Base-by-base conservation (phyloP, 2,797 vertebrate species). In the Pseudochaenichthys georgianus region DNA sequence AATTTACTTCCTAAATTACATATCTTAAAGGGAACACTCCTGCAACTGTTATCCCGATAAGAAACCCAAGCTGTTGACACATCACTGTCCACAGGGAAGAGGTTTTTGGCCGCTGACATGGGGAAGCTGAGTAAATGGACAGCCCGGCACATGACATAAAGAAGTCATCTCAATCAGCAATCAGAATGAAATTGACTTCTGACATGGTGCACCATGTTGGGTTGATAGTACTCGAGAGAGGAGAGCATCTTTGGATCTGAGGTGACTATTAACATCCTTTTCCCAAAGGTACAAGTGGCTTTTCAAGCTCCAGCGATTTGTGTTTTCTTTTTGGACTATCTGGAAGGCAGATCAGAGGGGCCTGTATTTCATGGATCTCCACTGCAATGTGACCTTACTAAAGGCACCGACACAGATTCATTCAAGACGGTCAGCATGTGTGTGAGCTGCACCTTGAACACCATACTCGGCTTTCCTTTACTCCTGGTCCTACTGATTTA, bases 381-480 rank as follows among this genome's bases (percentile, higher is more conserved):
- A 7, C n/a, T 86, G 86, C 64, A 89, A 85, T 13, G 17, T 59
- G 54, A 81, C 87, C 0, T 15, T 3, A 5, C 43, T 85, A 0
- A 70, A 52, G 70, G 65, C 45, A 55, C 42, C 70, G 74, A 57
- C 79, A 50, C 65, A 75, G 67, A 83, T 86, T 3, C 73, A 75
- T 73, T 74, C 82, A 78, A 75, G 54, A 63, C 78, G 70, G 60
- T 71, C 71, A 70, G 52, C 46, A 61, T 73, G 62, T 80, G 78
- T 72, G 58, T 82, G 68, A 86, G 76, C 78, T 88, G 59, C 51
- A 17, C 23, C 50, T 7, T 85, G 15, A 86, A 85, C 78, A 61
- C 64, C 0, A 1, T 75, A 1, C 82, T 89, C 53, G 72, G 80
- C 51, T 54, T 58, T 28, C 83, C 82, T 47, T 46, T 86, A 12